Conservation (phyloP, 2,113 vertebrate genomes). For the Chelonoidis abingdonii region DNA sequence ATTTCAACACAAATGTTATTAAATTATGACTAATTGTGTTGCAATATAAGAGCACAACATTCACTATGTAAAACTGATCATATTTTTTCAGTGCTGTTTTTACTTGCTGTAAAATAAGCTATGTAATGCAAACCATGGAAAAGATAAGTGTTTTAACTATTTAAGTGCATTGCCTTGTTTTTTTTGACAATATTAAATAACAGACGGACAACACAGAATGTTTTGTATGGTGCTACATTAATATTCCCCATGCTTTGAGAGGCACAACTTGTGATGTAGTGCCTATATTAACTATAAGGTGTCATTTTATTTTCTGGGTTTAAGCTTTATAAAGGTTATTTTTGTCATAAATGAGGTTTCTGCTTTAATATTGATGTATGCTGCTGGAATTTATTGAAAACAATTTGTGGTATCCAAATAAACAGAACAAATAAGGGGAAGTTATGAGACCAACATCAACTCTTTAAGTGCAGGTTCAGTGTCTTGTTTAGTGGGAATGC, state of each 20-base stretch:
- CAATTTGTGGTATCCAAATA: neutral
- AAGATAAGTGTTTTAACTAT: neutral
- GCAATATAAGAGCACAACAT: neutral
- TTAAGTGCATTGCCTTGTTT: neutral
- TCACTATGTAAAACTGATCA: neutral
- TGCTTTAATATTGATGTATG: neutral
- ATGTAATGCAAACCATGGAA: neutral
- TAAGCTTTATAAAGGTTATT: neutral
- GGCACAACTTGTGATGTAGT: neutral
- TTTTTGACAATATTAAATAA: neutral
- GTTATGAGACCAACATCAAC: neutral
- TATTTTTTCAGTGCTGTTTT: neutral
- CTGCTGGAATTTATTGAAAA: neutral
- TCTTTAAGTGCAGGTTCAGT: slow-evolving; percentile 14
- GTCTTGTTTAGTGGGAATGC: neutral
- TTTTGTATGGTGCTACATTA: slow-evolving; percentile 9
- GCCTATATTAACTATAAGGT: neutral
- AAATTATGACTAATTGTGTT: neutral
- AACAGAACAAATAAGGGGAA: neutral
- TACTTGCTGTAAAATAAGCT: slow-evolving; percentile 13
- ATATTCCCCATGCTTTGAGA: neutral
- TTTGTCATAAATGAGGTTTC: neutral
- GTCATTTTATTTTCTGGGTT: neutral
- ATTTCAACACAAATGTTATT: neutral
- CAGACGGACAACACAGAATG: neutral